These are phyloP conservation scores for Drosophila stalkeri DNA, from an alignment of 2,888 invertebrate species.

Conservation along the genomic window DNA sequence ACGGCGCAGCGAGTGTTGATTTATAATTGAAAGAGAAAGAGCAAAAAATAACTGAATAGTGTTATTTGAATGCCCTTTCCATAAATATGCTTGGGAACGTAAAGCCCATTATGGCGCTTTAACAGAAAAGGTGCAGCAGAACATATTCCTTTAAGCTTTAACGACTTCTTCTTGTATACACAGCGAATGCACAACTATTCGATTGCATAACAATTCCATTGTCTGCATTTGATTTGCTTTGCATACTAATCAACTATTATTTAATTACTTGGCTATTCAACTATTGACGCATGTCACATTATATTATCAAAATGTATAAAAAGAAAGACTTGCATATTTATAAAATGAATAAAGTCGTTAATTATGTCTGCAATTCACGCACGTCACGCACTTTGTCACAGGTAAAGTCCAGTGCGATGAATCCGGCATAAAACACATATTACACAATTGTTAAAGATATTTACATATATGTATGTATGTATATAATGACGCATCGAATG, in stretches of 20 bases:
- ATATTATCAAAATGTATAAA: constrained; percentile 23
- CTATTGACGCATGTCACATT: constrained; percentile 1
- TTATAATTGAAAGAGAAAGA: constrained; percentile 41
- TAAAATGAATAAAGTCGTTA: constrained; percentile 20
- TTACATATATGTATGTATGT: background rate
- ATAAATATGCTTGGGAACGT: constrained; percentile 22
- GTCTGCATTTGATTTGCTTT: background rate
- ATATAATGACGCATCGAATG: constrained; percentile 36
- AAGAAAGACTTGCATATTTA: constrained; percentile 17
- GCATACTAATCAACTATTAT: constrained; percentile 26
- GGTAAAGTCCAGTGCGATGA: constrained; percentile 38
- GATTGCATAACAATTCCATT: constrained; percentile 15
- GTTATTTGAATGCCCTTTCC: constrained; percentile 35
- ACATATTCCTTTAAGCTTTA: background rate
- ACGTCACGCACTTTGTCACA: constrained; percentile 58
- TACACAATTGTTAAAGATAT: constrained; percentile 41
- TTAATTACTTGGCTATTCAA: constrained; percentile 16
- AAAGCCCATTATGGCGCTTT: background rate
- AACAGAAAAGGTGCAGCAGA: background rate
- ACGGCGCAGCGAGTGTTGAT: constrained; percentile 23
- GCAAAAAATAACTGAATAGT: constrained; percentile 12
- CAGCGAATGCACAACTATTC: constrained; percentile 1
- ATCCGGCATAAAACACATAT: constrained; percentile 61
- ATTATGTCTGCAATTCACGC: constrained; percentile 58
- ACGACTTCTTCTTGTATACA: background rate